Evolutionary conservation across 2,113 vertebrate genomes (phyloP), one percentile per base, ranked within the genome.

Genomic region (Ctenodactylus gundi): DNA sequence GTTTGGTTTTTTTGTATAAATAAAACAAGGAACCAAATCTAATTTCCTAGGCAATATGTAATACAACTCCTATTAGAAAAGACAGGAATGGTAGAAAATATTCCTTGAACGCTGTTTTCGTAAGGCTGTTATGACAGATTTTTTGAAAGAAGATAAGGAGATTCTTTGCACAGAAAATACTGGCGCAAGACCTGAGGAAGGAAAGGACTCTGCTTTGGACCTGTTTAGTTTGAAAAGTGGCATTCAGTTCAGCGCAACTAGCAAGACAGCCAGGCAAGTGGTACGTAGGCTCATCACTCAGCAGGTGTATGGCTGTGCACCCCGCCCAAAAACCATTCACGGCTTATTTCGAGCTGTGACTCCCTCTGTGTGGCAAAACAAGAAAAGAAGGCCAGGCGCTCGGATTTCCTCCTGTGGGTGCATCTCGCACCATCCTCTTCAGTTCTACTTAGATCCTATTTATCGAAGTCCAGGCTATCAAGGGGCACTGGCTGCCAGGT

Each of bases 341-440:
- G 41, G 1, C 95, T 96, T n/a, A 15, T 90, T 96, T 97, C 97
- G 97, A 98, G 97, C 97, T 98, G 97, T 97, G 97, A 97, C 96
- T 97, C 98, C 97, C 85, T 98, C 97, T 97, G 94, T 96, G 96
- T 60, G 86, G 95, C 96, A 96, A 60, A 97, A 94, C 51, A 92
- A 93, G 94, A 97, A 95, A 96, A 87, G 92, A 94, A 97, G 95
- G 92, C 0, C 1, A 90, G 81, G 93, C 87, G 8, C 90, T 90
- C 53, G 1, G 51, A 29, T 93, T 94, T 67, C 84, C 75, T 97
- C 95, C 96, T 98, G 67, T 92, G 97, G 62, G 68, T 90, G 80
- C 44, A 76, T 95, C 96, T 21, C 60, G 39, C 67, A 89, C 94
- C 75, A 84, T 86, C 4, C 57, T 64, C 49, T 89, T 94, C 49